Evolutionary conservation across 2,888 invertebrate species (phyloP).

Genomic region (Agriotes lineatus): DNA sequence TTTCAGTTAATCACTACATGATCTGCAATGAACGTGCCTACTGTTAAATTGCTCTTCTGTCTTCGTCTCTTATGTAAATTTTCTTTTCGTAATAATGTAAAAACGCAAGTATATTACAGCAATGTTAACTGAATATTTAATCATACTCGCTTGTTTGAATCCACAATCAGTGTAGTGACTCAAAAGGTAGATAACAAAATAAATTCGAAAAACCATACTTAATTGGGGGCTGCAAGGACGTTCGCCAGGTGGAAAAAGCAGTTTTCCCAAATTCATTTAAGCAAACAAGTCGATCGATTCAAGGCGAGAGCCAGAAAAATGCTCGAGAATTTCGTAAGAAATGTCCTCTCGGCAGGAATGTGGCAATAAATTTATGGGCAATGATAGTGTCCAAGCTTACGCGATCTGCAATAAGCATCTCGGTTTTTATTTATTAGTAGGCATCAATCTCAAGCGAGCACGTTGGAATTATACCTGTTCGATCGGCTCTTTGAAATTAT

Average conservation of each 20-base stretch:
- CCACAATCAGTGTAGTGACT: too few relatives aligned
- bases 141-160: too few relatives aligned
- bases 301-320: background rate
- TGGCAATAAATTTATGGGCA: conserved; percentile 14
- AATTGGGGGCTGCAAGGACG: too few relatives aligned
- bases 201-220: too few relatives aligned
- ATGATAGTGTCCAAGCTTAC: conserved; percentile 9
- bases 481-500: conserved; percentile 11
- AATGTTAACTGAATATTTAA: too few relatives aligned
- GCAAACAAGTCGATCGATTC: too few relatives aligned
- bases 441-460: conserved; percentile 1
- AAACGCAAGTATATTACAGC: background rate
- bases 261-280: too few relatives aligned
- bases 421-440: conserved; percentile 9
- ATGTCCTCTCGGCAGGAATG: background rate
- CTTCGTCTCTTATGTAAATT: background rate
- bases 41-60: background rate
- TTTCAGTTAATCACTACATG: conserved; percentile 8
- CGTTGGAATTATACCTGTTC: conserved; percentile 10
- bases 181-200: too few relatives aligned
- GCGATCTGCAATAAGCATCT: conserved; percentile 4
- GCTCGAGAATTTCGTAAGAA: conserved; percentile 1
- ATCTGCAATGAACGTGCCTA: background rate
- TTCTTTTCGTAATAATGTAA: background rate
- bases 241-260: too few relatives aligned